Base-by-base conservation (phyloP, 2,888 invertebrate species). In the Pterostichus niger region DNA sequence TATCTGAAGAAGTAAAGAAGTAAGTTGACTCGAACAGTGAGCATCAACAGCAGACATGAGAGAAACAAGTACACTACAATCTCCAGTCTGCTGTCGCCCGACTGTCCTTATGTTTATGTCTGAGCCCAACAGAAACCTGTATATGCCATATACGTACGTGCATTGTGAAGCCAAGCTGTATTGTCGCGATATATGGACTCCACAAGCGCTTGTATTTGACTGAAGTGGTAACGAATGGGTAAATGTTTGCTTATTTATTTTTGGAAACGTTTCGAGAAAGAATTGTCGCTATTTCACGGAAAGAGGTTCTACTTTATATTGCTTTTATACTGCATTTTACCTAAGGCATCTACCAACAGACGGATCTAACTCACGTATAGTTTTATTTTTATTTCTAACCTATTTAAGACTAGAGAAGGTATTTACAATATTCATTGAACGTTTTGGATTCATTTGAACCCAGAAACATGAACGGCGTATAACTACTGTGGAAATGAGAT, bases 131-230 rank as follows among this genome's bases (percentile, higher is more conserved):
- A 40, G 44, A 40, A 71, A 71, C 68, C 44, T 71, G 68, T 71
- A 71, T 71, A 71, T 71, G 68, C 68, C 68, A 71, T 71, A 71
- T 71, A 71, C 68, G 68, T 71, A 71, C 68, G 17, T 40, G 13
- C 68, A 71, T 44, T 64, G 64, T 64, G 40, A 64, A 15, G 40
- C 64, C 64, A 6, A 9, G 52, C n/a, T 52, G 13, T 13, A 44
- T 71, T 44, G 68, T 71, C 40, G 68, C 68, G 68, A 71, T 71
- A 44, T 71, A 71, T 71, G 68, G 68, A 64, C 68, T 71, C 44
- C 13, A 4, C 33, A 33, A 61, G 61, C 54, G 61, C 11, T 17
- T 71, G 68, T 17, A 44, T 71, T 15, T 71, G 68, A 71, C 68
- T 71, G 15, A 44, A 71, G 68, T 64, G 64, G 64, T 64, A 40